Conservation (phyloP, 2,797 vertebrate species). For the Pseudochirops cupreus region DNA sequence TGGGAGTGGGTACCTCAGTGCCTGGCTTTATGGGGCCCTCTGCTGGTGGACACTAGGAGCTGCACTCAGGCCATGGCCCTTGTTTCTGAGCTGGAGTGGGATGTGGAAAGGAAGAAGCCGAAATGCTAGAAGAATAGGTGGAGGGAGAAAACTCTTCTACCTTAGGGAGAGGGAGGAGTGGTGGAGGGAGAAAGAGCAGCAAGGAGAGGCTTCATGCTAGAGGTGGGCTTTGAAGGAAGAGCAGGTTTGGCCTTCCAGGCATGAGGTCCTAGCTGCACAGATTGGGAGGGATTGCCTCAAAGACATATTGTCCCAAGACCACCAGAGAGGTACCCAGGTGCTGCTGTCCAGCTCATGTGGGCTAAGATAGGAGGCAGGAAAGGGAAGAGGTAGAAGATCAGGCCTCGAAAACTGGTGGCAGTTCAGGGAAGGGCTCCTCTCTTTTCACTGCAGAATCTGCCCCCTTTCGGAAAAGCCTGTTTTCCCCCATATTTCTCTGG, state of each 20-base stretch:
- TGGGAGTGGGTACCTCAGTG: too few species aligned
- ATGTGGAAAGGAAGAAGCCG: neutral
- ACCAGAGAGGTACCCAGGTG: neutral
- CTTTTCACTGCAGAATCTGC: conserved; percentile 79
- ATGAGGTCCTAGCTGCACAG: too few species aligned
- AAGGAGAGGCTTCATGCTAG: neutral
- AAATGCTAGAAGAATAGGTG: neutral
- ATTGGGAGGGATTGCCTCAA: neutral
- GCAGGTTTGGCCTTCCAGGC: too few species aligned
- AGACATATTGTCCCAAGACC: neutral
- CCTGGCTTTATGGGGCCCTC: conserved; percentile 48
- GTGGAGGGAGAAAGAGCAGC: neutral
- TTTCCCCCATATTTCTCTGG: conserved; percentile 94
- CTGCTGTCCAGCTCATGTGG: neutral
- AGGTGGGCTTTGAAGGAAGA: neutral
- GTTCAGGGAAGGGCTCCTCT: neutral
- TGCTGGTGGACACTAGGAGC: conserved; percentile 41
- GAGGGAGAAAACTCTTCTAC: neutral
- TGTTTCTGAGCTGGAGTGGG: neutral
- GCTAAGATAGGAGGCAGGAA: neutral
- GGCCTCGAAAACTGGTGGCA: neutral
- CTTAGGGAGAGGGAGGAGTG: neutral
- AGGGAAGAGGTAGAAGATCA: neutral
- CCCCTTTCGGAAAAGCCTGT: conserved; percentile 90
- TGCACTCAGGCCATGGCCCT: neutral